A percentile compares a stretch with the other conserved stretches of the same genome.
phyloP scores from a whole-genome alignment of 2,888 invertebrate genomes.

The Aleiodes testaceus region DNA sequence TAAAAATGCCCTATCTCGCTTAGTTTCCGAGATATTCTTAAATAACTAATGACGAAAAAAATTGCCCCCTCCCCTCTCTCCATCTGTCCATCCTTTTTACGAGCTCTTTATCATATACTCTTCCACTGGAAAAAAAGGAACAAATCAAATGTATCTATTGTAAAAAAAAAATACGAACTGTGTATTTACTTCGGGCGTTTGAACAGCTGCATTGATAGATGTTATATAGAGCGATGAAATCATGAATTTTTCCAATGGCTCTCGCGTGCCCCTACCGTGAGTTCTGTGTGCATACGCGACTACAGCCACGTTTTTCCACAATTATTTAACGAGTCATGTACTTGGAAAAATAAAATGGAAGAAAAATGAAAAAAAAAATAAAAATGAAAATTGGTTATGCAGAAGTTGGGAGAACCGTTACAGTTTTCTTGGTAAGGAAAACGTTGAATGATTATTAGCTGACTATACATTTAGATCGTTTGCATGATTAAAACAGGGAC shows the following conservation, averaged over 20 bases:
- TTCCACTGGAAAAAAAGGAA: neutral
- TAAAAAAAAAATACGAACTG: neutral
- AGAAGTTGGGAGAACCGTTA: constrained; percentile 18
- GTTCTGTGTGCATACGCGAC: neutral
- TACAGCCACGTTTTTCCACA: constrained; percentile 16
- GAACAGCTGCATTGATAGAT: constrained; percentile 34
- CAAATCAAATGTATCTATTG: neutral
- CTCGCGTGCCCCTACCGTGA: constrained; percentile 3
- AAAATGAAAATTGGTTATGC: neutral
- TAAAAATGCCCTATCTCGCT: too few species aligned
- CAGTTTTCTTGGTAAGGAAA: constrained; percentile 27
- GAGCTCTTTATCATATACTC: constrained; percentile 11
- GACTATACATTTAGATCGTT: neutral
- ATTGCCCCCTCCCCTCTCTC: too few species aligned
- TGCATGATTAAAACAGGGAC: neutral
- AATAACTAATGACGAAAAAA: too few species aligned
- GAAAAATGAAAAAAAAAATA: constrained; percentile 3
- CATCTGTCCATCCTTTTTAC: too few species aligned
- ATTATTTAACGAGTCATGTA: constrained; percentile 6
- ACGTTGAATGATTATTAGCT: constrained; percentile 5
- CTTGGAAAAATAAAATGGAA: constrained; percentile 17
- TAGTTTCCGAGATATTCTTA: too few species aligned
- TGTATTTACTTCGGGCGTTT: constrained; percentile 28
- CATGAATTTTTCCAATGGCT: constrained; percentile 36
- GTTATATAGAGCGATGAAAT: constrained; percentile 35